Conservation (phyloP, 2,113 vertebrate species). For the Elephas maximus region DNA sequence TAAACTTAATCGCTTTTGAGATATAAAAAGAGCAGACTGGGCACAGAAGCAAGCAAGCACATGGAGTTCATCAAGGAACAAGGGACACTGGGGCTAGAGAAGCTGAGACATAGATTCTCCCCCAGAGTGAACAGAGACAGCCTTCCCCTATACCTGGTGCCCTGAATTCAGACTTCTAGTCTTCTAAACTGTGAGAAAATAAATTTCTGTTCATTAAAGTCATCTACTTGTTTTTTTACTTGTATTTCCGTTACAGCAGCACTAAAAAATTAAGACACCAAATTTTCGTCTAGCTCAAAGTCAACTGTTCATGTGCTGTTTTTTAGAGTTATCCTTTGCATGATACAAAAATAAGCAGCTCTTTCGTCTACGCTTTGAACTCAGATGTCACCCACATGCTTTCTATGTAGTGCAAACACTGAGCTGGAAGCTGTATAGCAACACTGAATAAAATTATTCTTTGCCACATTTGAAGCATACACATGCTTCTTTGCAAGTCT, state of each 20-base stretch:
- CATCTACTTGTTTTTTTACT: no score
- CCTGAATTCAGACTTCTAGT: no score
- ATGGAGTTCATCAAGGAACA: no score
- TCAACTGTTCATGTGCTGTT: background rate
- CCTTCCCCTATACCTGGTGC: no score
- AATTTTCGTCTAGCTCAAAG: constrained; percentile 39
- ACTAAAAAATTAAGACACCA: background rate
- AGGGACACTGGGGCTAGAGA: no score
- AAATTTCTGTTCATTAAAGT: no score
- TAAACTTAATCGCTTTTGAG: background rate
- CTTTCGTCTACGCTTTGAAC: constrained; percentile 54
- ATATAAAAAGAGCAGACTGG: no score
- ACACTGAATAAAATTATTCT: constrained; percentile 68
- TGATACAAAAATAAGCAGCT: constrained; percentile 24
- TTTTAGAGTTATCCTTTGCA: background rate
- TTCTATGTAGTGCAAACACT: background rate
- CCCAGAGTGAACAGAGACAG: no score
- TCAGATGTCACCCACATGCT: constrained; percentile 41
- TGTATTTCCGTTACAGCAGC: no score
- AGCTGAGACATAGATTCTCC: no score
- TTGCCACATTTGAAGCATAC: constrained; percentile 48
- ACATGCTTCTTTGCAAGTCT: constrained; percentile 52
- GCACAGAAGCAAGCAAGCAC: background rate
- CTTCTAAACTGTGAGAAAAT: no score
- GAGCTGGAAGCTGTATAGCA: constrained; percentile 43